Percentiles rank a stretch among this genome's conserved stretches.
phyloP scores from a whole-genome alignment of 1,140 invertebrate species.

The Wiebesia pumilae region DNA sequence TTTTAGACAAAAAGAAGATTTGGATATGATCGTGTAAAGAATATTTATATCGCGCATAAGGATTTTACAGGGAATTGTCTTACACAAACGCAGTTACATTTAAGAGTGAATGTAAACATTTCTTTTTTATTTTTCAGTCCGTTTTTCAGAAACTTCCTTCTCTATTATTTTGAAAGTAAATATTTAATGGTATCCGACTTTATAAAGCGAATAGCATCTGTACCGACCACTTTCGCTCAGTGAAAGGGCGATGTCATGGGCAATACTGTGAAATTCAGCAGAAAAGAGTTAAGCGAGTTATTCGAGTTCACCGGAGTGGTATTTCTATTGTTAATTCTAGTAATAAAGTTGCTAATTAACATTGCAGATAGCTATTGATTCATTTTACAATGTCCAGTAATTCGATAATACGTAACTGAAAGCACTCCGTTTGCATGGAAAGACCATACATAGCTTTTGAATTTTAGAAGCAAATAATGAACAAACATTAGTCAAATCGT shows the following conservation, averaged over 20 bases:
- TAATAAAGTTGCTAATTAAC: background rate
- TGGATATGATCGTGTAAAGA: too few relatives aligned
- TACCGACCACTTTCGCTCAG: slow-evolving; percentile 23
- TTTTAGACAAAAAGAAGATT: too few relatives aligned
- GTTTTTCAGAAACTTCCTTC: background rate
- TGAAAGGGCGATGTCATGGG: background rate
- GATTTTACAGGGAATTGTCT: too few relatives aligned
- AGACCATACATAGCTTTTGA: background rate
- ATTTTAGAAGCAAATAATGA: background rate
- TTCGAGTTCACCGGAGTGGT: background rate
- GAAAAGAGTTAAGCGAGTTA: background rate
- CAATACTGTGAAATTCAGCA: background rate
- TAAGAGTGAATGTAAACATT: too few relatives aligned
- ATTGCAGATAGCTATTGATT: slow-evolving; percentile 3
- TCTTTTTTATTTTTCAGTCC: background rate
- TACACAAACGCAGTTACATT: too few relatives aligned
- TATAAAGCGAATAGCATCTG: background rate
- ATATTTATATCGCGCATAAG: too few relatives aligned
- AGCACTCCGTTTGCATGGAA: background rate
- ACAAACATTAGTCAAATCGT: background rate
- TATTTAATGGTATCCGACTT: background rate
- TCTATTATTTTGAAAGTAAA: background rate
- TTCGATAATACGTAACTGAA: slow-evolving; percentile 2
- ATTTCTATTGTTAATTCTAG: background rate
- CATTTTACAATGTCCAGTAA: background rate